Conservation (phyloP, 2,888 invertebrate genomes). For the Chloroclystis v-ata region DNA sequence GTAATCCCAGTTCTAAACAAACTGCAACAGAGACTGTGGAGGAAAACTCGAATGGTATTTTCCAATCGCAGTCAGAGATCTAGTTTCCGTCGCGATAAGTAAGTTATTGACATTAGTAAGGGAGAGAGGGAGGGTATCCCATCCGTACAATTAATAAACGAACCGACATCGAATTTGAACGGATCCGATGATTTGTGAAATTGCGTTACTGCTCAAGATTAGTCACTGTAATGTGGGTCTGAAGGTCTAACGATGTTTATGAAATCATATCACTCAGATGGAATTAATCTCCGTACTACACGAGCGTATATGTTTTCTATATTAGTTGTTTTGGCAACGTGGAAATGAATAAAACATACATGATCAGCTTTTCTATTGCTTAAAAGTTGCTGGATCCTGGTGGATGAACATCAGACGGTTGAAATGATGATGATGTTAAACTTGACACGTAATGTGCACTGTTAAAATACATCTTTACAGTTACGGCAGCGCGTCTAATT, state of each 20-base stretch:
- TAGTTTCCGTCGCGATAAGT: conserved; percentile 70
- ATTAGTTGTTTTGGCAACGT: too few species aligned
- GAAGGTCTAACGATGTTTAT: not conserved
- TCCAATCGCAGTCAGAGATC: conserved; percentile 61
- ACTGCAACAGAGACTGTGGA: conserved; percentile 20
- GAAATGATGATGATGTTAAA: too few species aligned
- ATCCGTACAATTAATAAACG: conserved; percentile 67
- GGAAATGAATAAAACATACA: too few species aligned
- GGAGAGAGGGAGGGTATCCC: conserved; percentile 40
- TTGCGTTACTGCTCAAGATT: conserved; percentile 35
- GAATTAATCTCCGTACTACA: not conserved
- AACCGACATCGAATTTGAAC: conserved; percentile 54
- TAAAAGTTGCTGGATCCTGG: too few species aligned
- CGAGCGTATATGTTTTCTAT: not conserved
- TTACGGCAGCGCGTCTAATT: not conserved
- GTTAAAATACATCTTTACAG: too few species aligned
- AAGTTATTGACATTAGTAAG: conserved; percentile 63
- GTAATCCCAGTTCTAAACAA: conserved; percentile 1
- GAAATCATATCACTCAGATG: not conserved
- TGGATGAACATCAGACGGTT: too few species aligned
- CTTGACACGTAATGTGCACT: too few species aligned
- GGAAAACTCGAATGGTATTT: conserved; percentile 61
- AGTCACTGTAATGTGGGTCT: conserved; percentile 12
- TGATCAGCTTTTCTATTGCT: too few species aligned
- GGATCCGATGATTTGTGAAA: conserved; percentile 57